phyloP scores from a whole-genome alignment of 2,888 invertebrate genomes.

The Xanthorhoe spadicearia region DNA sequence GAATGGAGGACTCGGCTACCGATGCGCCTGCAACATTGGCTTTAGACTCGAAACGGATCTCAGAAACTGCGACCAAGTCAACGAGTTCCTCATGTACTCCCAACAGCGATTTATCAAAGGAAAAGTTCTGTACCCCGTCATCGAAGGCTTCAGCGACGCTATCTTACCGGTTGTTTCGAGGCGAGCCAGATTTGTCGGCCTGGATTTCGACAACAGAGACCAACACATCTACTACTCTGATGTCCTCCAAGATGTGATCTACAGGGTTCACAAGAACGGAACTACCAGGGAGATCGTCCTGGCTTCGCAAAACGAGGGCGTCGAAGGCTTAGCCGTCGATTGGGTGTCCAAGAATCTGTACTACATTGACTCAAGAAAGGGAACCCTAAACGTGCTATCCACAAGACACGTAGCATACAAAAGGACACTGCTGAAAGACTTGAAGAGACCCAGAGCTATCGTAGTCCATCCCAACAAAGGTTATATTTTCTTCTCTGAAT shows the following conservation, averaged over 20 bases:
- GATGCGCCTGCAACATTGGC: constrained; percentile 96
- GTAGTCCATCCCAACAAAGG: constrained; percentile 98
- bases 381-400: constrained; percentile 96
- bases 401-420: constrained; percentile 93
- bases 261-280: constrained; percentile 91
- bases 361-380: constrained; percentile 97
- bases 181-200: constrained; percentile 95
- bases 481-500: constrained; percentile 97
- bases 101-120: constrained; percentile 98
- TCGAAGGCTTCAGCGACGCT: constrained; percentile 96
- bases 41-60: constrained; percentile 90
- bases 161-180: constrained; percentile 97
- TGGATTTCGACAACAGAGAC: constrained; percentile 96
- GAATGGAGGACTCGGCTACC: constrained; percentile 90
- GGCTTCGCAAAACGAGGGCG: constrained; percentile 98
- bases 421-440: constrained; percentile 92
- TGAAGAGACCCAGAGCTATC: constrained; percentile 97
- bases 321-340: constrained; percentile 97
- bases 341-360: constrained; percentile 98
- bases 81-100: constrained; percentile 97
- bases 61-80: constrained; percentile 91
- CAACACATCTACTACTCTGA: constrained; percentile 98
- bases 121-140: constrained; percentile 93
- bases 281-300: constrained; percentile 94
- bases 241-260: constrained; percentile 97